Base-by-base conservation (phyloP, 35 echinoderm and acorn worm genomes). In the Apostichopus californicus region DNA sequence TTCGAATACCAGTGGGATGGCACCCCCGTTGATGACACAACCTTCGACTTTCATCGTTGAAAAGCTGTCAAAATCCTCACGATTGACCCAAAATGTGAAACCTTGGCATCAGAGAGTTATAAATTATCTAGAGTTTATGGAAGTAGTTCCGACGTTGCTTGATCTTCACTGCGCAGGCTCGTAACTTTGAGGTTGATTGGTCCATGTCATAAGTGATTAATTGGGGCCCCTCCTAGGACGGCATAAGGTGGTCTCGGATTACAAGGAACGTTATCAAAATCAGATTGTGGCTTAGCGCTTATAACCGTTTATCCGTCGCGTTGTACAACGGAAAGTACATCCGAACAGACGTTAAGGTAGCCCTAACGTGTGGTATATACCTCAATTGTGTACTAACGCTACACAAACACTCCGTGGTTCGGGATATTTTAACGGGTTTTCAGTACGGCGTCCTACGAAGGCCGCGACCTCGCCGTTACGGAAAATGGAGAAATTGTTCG, bases 221-320 rank as follows among this genome's bases (percentile, higher is more conserved):
- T 24, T 14, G 71, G 71, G 15, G 15, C 81, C 81, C 81, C 55
- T 58, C 57, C 55, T 85, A 57, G 55, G 17, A n/a, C 7, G 81
- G 81, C 14, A 85, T 85, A 85, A 85, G 81, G 81, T 85, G 81
- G 81, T 85, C 81, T 85, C 81, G 58, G 56, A 23, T 85, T 85
- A 85, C 81, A 8, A 3, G 81, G 22, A 23, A 55, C 55, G 81
- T 7, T 54, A 55, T 58, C 55, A 21, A 56, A 58, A 52, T 17
- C 81, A 5, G 18, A 5, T 9, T 56, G 9, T 22, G n/a, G 13
- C 55, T 85, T n/a, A 59, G 9, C 26, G 81, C 57, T 58, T 60
- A 28, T 28, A 24, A 20, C 81, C 17, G 54, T 85, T 59, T 8
- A 20, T 52, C 23, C 5, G 21, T 81, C 55, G 3, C 20, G 78